Conservation (phyloP, 2,888 invertebrate genomes). For the Lapara coniferarum region DNA sequence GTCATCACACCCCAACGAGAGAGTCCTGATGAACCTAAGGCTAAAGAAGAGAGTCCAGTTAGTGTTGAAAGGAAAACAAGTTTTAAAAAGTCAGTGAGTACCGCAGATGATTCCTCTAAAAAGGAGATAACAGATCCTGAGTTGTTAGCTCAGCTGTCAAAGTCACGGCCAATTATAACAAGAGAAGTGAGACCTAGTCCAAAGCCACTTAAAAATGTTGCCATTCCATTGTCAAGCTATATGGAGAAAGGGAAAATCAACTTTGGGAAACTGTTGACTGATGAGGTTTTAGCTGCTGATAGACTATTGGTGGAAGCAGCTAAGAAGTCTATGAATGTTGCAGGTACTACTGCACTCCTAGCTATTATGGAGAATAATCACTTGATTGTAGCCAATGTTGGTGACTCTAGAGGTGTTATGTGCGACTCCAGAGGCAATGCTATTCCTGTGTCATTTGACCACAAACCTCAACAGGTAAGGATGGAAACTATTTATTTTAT, state of each 20-base stretch:
- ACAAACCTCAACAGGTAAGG: conserved; percentile 96
- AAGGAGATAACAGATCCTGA: conserved; percentile 88
- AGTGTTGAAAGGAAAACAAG: conserved; percentile 85
- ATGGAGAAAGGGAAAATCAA: conserved; percentile 90
- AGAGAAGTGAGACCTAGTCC: conserved; percentile 83
- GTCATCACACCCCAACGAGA: conserved; percentile 59
- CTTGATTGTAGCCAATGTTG: conserved; percentile 97
- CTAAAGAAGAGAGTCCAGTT: conserved; percentile 66
- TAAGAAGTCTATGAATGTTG: conserved; percentile 89
- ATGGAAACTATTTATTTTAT: conserved; percentile 18
- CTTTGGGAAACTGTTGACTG: conserved; percentile 91
- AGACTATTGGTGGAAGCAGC: conserved; percentile 91
- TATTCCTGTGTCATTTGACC: conserved; percentile 96
- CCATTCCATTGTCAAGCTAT: conserved; percentile 85
- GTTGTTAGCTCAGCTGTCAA: conserved; percentile 86
- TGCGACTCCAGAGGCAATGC: conserved; percentile 95
- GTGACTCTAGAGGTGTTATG: conserved; percentile 98
- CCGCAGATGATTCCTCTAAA: conserved; percentile 82
- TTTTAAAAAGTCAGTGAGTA: conserved; percentile 86
- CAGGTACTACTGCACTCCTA: conserved; percentile 96
- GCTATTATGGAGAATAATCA: conserved; percentile 92
- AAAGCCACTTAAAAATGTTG: conserved; percentile 73
- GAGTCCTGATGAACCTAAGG: conserved; percentile 65
- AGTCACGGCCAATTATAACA: conserved; percentile 82
- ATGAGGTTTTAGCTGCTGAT: conserved; percentile 94